Percentiles rank a stretch among this genome's conserved stretches.
These are phyloP conservation scores for Oxyura jamaicensis DNA, from an alignment of 2,113 vertebrate species.

Conservation along the genomic window DNA sequence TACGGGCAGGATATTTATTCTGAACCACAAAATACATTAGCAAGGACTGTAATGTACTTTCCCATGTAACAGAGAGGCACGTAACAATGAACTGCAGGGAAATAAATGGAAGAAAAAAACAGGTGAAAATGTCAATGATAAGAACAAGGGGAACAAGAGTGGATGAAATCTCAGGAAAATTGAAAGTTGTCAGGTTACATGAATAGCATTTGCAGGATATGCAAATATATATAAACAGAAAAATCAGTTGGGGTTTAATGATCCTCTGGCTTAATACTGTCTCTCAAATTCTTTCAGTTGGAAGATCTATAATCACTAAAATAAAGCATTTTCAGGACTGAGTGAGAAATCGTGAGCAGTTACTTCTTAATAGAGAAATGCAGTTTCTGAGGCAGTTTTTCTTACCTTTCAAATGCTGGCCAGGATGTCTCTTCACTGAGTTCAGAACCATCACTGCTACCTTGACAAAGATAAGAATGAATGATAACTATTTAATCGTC, in stretches of 20 bases:
- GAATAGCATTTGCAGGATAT: not conserved
- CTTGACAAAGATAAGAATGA: conserved; percentile 72
- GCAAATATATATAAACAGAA: not conserved
- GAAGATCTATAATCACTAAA: not conserved
- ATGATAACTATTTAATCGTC: not conserved
- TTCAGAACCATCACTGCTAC: conserved; percentile 97
- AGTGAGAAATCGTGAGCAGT: not conserved
- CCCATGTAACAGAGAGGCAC: not conserved
- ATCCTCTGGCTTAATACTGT: not conserved
- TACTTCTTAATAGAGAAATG: not conserved
- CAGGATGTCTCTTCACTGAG: conserved; percentile 98
- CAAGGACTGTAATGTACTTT: not conserved
- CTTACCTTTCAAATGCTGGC: conserved; percentile 98
- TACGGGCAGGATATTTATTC: not conserved
- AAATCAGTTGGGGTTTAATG: not conserved
- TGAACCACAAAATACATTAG: not conserved
- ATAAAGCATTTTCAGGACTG: not conserved
- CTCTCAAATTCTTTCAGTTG: not conserved
- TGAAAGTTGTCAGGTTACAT: not conserved
- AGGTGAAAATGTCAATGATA: not conserved
- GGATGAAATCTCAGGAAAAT: not conserved
- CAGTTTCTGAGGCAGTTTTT: not conserved
- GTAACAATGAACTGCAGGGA: not conserved
- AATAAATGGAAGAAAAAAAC: not conserved
- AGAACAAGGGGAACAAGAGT: not conserved